Evolutionary conservation across 2,888 invertebrate genomes (phyloP).

Genomic region (Tetrapedia diversipes): DNA sequence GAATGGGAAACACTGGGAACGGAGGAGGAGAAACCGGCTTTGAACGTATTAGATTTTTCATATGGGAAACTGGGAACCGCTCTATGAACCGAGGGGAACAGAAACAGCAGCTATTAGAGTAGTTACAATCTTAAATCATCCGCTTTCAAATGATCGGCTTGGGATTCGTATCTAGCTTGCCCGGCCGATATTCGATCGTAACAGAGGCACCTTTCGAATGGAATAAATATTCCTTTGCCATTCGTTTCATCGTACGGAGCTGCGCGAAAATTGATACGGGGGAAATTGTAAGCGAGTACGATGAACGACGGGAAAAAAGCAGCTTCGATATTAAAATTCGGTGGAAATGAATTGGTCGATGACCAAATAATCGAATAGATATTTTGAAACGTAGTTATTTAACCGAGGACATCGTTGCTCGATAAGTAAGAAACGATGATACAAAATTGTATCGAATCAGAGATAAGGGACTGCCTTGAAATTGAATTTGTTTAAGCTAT

Average conservation of each 20-base stretch:
- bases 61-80: conserved; percentile 57
- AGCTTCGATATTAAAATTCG: conserved; percentile 23
- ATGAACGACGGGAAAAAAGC: background rate
- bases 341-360: background rate
- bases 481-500: too few species aligned
- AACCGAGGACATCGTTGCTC: background rate
- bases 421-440: background rate
- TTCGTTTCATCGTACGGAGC: background rate
- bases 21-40: conserved; percentile 36
- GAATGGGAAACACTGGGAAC: background rate
- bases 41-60: conserved; percentile 65
- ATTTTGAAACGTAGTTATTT: background rate
- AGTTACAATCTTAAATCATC: conserved; percentile 73
- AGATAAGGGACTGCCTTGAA: too few species aligned
- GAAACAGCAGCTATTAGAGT: conserved; percentile 2
- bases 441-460: too few species aligned
- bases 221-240: conserved; percentile 30
- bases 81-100: conserved; percentile 34
- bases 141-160: conserved; percentile 72
- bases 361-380: background rate
- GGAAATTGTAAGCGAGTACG: conserved; percentile 2
- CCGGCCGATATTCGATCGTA: conserved; percentile 65
- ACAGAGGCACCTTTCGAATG: conserved; percentile 23
- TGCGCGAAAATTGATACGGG: conserved; percentile 15
- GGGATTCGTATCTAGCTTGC: conserved; percentile 68